Conservation (phyloP, 2,113 vertebrate genomes). For the Sphaerodactylus townsendi region DNA sequence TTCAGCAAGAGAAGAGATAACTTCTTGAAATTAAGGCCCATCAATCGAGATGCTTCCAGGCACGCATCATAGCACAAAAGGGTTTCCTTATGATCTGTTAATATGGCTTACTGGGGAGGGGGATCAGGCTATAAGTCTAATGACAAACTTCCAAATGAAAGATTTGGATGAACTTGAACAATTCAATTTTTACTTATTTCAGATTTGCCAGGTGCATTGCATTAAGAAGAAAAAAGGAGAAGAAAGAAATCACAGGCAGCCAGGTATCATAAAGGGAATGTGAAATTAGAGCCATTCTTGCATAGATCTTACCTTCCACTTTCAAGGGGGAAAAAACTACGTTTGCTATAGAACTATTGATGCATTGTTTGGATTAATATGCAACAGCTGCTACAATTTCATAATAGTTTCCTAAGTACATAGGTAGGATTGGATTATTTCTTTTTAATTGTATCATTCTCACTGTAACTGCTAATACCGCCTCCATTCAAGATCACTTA, state of each 20-base stretch:
- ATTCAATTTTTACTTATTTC: conserved; percentile 24
- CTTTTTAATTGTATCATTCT: conserved; percentile 46
- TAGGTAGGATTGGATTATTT: conserved; percentile 56
- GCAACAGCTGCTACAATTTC: conserved; percentile 56
- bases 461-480: conserved; percentile 43
- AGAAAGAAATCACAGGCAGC: background rate
- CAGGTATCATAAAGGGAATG: conserved; percentile 36
- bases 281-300: conserved; percentile 56
- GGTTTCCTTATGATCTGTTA: conserved; percentile 1
- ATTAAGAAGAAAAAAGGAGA: background rate
- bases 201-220: conserved; percentile 40
- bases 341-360: conserved; percentile 42
- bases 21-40: background rate
- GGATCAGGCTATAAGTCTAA: background rate
- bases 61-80: background rate
- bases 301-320: conserved; percentile 47
- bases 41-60: background rate
- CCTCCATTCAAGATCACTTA: conserved; percentile 8
- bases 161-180: conserved; percentile 1
- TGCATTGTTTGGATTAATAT: conserved; percentile 59
- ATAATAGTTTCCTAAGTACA: conserved; percentile 58
- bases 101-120: background rate
- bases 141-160: conserved; percentile 13
- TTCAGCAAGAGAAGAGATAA: background rate
- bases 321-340: conserved; percentile 28